phyloP scores from a whole-genome alignment of 2,797 vertebrate species.

The Sebastes diploproa region DNA sequence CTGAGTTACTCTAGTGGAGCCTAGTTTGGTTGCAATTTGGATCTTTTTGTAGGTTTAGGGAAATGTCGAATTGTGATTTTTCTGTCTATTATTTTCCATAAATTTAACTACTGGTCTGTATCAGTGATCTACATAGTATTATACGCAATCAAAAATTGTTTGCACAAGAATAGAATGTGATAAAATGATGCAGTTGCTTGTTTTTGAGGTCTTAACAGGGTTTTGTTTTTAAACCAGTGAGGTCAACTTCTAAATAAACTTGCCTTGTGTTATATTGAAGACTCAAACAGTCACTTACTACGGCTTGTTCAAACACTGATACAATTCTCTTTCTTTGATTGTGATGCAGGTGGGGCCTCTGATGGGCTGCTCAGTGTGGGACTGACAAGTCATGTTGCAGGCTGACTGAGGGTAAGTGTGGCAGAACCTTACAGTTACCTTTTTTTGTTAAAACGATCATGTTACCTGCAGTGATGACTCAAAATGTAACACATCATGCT shows the following conservation, averaged over 20 bases:
- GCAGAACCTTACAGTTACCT: no score
- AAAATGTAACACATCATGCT: constrained; percentile 58
- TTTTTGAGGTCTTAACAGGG: no score
- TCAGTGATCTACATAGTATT: background rate
- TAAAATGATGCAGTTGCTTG: background rate
- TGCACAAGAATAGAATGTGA: no score
- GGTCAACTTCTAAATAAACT: no score
- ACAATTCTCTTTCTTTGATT: background rate
- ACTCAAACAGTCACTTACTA: no score
- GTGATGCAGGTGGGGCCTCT: background rate
- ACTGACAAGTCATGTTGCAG: background rate
- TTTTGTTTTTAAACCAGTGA: no score
- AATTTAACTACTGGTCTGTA: background rate
- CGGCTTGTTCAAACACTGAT: no score
- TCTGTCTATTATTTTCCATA: background rate
- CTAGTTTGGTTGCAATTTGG: background rate
- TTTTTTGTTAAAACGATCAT: fast-evolving
- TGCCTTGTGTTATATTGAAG: no score
- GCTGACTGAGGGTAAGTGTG: background rate
- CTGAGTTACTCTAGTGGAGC: background rate
- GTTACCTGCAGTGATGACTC: constrained; percentile 36
- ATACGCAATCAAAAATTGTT: background rate
- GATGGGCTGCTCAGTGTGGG: background rate
- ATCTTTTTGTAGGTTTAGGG: background rate
- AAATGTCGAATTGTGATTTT: background rate